phyloP scores from a whole-genome alignment of 2,797 vertebrate genomes.

The Pseudomugil gertrudae region DNA sequence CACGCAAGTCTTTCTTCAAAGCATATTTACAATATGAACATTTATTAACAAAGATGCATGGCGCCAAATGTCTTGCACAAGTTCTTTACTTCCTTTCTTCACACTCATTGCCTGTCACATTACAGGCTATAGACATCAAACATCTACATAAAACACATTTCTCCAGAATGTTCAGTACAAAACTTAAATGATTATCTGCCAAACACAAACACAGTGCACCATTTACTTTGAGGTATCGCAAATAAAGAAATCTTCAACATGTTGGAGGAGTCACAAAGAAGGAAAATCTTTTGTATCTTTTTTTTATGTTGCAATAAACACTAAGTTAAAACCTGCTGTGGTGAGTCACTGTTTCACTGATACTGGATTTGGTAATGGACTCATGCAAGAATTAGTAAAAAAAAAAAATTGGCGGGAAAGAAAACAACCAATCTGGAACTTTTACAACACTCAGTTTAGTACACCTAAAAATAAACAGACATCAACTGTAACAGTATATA shows the following conservation, averaged over 20 bases:
- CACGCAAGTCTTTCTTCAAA: background rate
- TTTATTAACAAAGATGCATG: conserved; percentile 70
- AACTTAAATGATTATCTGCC: conserved; percentile 44
- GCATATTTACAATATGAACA: conserved; percentile 64
- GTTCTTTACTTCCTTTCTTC: conserved; percentile 50
- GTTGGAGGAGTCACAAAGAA: conserved; percentile 41
- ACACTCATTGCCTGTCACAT: conserved; percentile 42
- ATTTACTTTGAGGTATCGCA: conserved; percentile 69
- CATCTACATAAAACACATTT: conserved; percentile 53
- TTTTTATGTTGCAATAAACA: conserved; percentile 22
- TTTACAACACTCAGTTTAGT: conserved; percentile 67
- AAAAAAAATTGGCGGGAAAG: conserved; percentile 37
- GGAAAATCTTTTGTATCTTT: conserved; percentile 7
- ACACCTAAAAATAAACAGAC: conserved; percentile 33
- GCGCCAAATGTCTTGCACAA: conserved; percentile 55
- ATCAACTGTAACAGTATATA: conserved; percentile 32
- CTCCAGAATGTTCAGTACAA: conserved; percentile 50
- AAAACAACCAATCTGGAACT: conserved; percentile 45
- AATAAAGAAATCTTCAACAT: conserved; percentile 59
- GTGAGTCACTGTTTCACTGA: conserved; percentile 44
- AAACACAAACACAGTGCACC: conserved; percentile 58
- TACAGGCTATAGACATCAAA: conserved; percentile 60
- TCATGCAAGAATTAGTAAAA: conserved; percentile 63
- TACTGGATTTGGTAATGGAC: conserved; percentile 40
- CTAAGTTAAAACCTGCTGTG: conserved; percentile 24